Conservation (phyloP, 2,113 vertebrate genomes). For the Cavia aperea region DNA sequence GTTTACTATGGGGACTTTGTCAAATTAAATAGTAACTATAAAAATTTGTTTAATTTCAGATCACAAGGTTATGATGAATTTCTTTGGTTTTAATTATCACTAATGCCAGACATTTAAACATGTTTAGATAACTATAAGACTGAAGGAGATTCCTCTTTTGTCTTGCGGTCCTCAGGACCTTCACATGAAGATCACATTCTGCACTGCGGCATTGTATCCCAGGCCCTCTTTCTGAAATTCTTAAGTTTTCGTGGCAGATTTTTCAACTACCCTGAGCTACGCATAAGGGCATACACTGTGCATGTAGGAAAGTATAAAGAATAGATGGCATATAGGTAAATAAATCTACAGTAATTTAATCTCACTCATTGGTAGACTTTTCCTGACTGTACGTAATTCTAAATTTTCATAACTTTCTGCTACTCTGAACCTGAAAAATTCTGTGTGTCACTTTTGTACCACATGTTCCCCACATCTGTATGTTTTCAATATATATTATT, state of each 20-base stretch:
- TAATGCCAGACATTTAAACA: not conserved
- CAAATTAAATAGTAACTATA: not conserved
- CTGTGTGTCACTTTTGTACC: not conserved
- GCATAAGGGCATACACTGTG: not conserved
- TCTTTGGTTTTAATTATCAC: not conserved
- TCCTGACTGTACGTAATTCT: not conserved
- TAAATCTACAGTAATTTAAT: not conserved
- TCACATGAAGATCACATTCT: fast-evolving
- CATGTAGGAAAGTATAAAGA: not conserved
- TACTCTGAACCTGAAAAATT: not conserved
- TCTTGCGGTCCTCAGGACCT: too few relatives aligned
- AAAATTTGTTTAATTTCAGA: not conserved
- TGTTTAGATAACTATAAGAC: not conserved
- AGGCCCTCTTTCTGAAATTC: not conserved
- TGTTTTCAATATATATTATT: not conserved
- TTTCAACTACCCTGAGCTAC: not conserved
- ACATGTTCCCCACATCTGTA: not conserved
- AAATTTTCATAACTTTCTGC: not conserved
- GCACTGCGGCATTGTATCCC: not conserved
- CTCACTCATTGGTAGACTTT: not conserved
- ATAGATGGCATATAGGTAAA: not conserved
- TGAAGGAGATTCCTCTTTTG: not conserved
- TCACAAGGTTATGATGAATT: not conserved
- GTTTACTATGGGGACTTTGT: not conserved
- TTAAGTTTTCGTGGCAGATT: not conserved